Conservation (phyloP, 2,113 vertebrate genomes). For the Ceyx margarethae region DNA sequence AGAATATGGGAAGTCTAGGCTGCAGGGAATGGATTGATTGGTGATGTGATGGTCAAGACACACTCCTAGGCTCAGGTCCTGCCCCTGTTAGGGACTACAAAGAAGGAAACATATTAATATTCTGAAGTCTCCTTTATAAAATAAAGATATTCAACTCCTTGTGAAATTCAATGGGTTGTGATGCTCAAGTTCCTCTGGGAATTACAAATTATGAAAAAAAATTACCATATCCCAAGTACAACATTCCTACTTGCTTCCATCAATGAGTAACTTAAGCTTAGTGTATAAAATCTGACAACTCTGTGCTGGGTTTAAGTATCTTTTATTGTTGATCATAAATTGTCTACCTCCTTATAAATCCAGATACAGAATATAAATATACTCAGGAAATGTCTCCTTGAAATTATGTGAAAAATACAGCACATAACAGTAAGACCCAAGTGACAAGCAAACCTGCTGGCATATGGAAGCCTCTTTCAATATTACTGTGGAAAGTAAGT, state of each 20-base stretch:
- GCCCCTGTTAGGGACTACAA: not conserved
- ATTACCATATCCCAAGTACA: not conserved
- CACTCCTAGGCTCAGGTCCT: not conserved
- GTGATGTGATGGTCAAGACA: not conserved
- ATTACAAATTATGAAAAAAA: not conserved
- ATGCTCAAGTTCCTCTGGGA: not conserved
- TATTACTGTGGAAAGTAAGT: not conserved
- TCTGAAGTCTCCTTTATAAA: not conserved
- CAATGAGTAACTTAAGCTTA: not conserved
- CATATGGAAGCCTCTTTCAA: not conserved
- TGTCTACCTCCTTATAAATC: not conserved
- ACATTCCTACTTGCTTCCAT: not conserved
- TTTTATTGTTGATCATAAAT: constrained; percentile 20
- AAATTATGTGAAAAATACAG: not conserved
- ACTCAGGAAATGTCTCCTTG: not conserved
- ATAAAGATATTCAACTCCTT: not conserved
- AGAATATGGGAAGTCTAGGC: not conserved
- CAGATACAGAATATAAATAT: not conserved
- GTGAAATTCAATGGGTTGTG: not conserved
- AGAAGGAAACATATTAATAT: not conserved
- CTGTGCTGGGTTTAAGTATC: not conserved
- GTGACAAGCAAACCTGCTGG: not conserved
- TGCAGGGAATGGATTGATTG: not conserved
- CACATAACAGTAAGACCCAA: not conserved
- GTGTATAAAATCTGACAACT: not conserved